A percentile compares a stretch with the other conserved stretches of the same genome.
phyloP scores from a whole-genome alignment of 2,797 vertebrate genomes.

The Poeciliopsis gracilis region DNA sequence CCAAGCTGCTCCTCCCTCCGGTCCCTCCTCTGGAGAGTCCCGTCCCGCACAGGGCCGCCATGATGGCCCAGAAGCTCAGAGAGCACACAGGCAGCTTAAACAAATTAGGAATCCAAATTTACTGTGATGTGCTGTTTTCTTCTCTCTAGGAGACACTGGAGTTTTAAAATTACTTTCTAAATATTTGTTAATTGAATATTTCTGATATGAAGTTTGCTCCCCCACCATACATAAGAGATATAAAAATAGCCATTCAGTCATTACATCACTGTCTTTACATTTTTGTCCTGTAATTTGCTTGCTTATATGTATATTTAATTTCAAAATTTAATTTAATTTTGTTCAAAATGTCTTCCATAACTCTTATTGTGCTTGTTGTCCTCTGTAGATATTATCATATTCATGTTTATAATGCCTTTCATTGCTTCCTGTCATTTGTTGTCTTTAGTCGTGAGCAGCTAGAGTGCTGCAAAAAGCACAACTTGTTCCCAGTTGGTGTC shows the following conservation, averaged over 20 bases:
- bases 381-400: not conserved
- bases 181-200: not conserved
- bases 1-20: constrained; percentile 74
- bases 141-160: not conserved
- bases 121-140: not conserved
- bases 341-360: not conserved
- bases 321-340: not conserved
- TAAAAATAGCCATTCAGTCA: not conserved
- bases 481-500: not conserved
- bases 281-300: not conserved
- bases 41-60: constrained; percentile 50
- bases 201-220: not conserved
- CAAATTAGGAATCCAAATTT: not conserved
- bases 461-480: not conserved
- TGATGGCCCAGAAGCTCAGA: not conserved
- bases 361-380: not conserved
- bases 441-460: not conserved
- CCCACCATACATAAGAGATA: not conserved
- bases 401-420: not conserved
- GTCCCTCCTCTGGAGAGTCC: constrained; percentile 53
- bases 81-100: not conserved
- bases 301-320: not conserved
- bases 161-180: not conserved
- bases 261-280: not conserved
- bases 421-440: not conserved